These are phyloP conservation scores for Epizoanthus ramosus DNA, from an alignment of 92 coral and sea anemone species.

Conservation along the genomic window DNA sequence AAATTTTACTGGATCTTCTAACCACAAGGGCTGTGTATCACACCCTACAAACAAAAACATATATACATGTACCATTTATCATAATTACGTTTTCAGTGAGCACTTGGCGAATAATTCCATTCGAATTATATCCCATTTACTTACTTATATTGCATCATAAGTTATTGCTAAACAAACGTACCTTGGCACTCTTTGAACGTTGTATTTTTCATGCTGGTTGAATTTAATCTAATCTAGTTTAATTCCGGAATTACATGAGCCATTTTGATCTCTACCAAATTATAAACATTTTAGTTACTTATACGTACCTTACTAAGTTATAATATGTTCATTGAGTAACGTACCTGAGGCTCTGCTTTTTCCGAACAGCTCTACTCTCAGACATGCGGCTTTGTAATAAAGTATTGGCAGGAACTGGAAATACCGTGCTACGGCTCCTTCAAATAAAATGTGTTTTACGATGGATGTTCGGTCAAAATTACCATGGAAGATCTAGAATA, in stretches of 20 bases:
- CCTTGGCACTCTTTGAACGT: too few species aligned
- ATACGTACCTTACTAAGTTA: too few species aligned
- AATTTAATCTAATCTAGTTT: too few species aligned
- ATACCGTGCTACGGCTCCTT: background rate
- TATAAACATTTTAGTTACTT: too few species aligned
- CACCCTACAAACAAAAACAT: background rate
- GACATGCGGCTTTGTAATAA: background rate
- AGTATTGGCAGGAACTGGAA: background rate
- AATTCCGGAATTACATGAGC: too few species aligned
- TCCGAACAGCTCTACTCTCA: conserved; percentile 10
- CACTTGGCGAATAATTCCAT: too few species aligned
- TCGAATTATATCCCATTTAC: too few species aligned
- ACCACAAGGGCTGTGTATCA: conserved; percentile 1
- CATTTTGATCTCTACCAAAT: too few species aligned
- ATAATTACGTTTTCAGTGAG: too few species aligned
- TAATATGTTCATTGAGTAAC: background rate
- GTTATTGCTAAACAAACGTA: too few species aligned
- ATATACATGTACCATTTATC: background rate
- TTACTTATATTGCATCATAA: too few species aligned
- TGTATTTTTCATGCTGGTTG: too few species aligned
- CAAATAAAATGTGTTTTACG: conserved; percentile 7
- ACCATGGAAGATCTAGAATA: background rate
- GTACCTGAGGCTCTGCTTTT: background rate
- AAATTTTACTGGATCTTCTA: conserved; percentile 29
- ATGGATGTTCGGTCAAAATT: conserved; percentile 4